Percentiles rank a stretch among this genome's conserved stretches.
Evolutionary conservation across 2,113 vertebrate genomes (phyloP).

Genomic region (Heliornis fulica): DNA sequence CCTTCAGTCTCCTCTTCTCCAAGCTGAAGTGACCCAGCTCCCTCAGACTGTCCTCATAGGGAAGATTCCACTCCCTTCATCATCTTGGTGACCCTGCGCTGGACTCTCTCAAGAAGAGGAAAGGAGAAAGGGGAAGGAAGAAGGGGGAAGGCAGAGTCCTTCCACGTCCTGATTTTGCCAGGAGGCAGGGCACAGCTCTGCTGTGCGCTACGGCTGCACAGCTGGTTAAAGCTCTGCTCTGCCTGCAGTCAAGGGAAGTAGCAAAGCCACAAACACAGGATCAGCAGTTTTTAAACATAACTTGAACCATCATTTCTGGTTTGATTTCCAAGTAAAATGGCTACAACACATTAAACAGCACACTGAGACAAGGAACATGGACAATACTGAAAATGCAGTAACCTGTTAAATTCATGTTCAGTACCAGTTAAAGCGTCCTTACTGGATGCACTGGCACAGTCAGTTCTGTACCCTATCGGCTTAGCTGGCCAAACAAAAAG

Average conservation of each 20-base stretch:
- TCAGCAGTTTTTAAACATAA: neutral
- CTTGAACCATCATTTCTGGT: neutral
- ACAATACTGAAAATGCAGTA: neutral
- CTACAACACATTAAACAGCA: neutral
- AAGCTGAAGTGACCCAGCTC: no score
- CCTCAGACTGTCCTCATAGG: no score
- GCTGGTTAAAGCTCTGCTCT: neutral
- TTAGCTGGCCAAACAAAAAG: neutral
- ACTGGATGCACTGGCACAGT: neutral
- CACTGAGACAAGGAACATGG: neutral
- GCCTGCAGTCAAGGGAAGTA: neutral
- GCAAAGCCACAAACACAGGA: neutral
- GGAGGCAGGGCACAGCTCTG: neutral
- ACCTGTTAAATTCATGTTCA: neutral
- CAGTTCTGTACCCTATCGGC: neutral
- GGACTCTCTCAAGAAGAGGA: no score
- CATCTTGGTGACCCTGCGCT: no score
- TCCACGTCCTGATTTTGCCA: neutral
- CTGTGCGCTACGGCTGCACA: neutral
- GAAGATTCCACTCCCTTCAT: no score
- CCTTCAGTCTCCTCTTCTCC: no score
- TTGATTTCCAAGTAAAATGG: neutral
- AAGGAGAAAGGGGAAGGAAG: neutral
- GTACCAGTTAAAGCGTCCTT: neutral
- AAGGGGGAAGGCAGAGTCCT: neutral